Base-by-base conservation (phyloP, 2,888 invertebrate species). In the Cataglyphis cursor region DNA sequence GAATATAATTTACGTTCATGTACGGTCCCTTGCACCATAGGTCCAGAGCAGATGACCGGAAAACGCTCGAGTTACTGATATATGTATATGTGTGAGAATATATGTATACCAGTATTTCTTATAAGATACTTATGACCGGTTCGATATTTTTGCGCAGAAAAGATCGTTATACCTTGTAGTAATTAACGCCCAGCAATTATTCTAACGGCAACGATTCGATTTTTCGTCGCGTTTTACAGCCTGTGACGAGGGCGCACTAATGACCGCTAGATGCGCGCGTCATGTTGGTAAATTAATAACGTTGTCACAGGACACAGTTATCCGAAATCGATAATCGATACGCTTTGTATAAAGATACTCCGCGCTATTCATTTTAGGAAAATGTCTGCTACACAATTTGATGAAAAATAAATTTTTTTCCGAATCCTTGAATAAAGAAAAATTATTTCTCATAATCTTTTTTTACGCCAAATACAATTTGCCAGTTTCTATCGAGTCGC, bases 121-220 rank as follows among this genome's bases (percentile, higher is more conserved):
- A 62, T 59, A 70, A 73, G 87, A 89, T 89, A 90, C 89, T 91
- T 88, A 84, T 84, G 80, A 84, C 82, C 82, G 80, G 66, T 83
- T 65, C 68, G 86, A 86, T 78, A 89, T 88, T 90, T 90, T 91
- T 89, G 89, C 87, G 88, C 84, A 88, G 89, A 89, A 89, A 90
- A 85, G 87, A 90, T 90, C 84, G 81, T 59, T 76, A 80, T 44
- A 82, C 82, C 70, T 76, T 54, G 44, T 73, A 35, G n/a, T n/a
- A 51, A 74, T 82, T 48, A 54, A 54, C 38, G 61, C 41, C 44
- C 48, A 57, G 72, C 38, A 76, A 81, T 81, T 76, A 85, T 74
- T 80, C 62, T 80, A 61, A 38, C 28, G 51, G 70, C 24, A 64
- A 66, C 72, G 68, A 78, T 76, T 73, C 48, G 72, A 82, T 73